phyloP scores from a whole-genome alignment of 2,888 invertebrate species.

The Azorinus chamasolen region DNA sequence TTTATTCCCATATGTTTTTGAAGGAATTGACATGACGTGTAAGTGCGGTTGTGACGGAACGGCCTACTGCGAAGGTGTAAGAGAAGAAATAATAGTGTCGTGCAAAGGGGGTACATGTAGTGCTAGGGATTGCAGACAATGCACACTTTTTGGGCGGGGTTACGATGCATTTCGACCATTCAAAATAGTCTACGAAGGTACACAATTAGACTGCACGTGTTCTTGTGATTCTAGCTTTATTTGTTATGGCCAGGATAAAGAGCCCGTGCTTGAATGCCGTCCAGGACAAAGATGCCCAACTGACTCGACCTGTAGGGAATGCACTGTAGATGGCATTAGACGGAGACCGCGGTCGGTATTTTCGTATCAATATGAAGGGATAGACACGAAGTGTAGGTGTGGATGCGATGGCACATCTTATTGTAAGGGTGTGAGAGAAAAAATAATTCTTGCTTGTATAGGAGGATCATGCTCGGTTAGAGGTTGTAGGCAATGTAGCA shows the following conservation, averaged over 20 bases:
- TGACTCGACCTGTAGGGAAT: constrained; percentile 29
- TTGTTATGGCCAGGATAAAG: constrained; percentile 43
- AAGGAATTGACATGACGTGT: constrained; percentile 33
- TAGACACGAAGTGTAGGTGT: constrained; percentile 61
- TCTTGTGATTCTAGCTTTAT: constrained; percentile 69
- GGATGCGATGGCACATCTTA: constrained; percentile 65
- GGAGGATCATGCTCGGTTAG: constrained; percentile 42
- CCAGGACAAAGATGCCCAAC: constrained; percentile 27
- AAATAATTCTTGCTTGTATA: constrained; percentile 47
- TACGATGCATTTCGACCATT: constrained; percentile 33
- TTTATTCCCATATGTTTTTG: constrained; percentile 28
- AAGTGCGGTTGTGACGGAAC: constrained; percentile 24
- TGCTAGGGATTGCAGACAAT: constrained; percentile 37
- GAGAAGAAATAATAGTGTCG: constrained; percentile 20
- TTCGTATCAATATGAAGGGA: constrained; percentile 30
- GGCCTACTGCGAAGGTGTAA: constrained; percentile 18
- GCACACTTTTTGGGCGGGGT: constrained; percentile 29
- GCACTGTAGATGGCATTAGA: constrained; percentile 52
- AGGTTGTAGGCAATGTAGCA: constrained; percentile 42
- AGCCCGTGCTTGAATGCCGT: constrained; percentile 20
- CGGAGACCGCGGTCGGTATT: constrained; percentile 45
- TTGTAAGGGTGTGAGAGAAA: constrained; percentile 47
- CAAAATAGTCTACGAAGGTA: constrained; percentile 44
- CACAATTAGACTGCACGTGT: constrained; percentile 69
- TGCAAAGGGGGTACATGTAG: constrained; percentile 56